Evolutionary conservation across 2,888 invertebrate species (phyloP), one percentile per base, ranked within the genome.

Genomic region (Leucoma salicis): DNA sequence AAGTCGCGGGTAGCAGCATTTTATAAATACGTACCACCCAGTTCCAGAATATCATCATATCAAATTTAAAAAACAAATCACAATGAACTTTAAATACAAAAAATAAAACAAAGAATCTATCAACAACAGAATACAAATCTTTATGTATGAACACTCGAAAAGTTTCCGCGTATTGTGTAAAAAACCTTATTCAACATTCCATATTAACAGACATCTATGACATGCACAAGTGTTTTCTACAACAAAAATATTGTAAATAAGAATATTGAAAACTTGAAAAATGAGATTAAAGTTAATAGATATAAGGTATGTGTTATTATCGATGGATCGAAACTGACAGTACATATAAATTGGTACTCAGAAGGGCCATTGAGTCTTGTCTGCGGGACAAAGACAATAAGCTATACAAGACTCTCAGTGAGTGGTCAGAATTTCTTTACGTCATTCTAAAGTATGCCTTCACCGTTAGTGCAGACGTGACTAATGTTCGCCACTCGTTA

Each of bases 171-270:
- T 77, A 77, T 78, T 71, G 70, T 73, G 72, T 74, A 69, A 69
- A 70, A 71, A 75, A 73, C n/a, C 71, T 66, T 50, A 58, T 61
- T 61, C 59, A 70, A 78, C 79, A 75, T 70, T 70, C 74, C 74
- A 82, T 84, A 86, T 86, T 86, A 84, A 85, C 84, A 84, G 84
- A 86, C 85, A 82, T 78, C 78, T 83, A 80, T 83, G 86, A 86
- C 87, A 85, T 78, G 78, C 77, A 85, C 85, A 86, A 86, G 85
- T 84, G 79, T 63, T 72, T 31, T 66, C 65, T 46, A 47, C 70
- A 80, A 75, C 41, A 10, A 53, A 57, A 44, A 40, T 16, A 39
- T 57, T 63, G 49, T 42, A 14, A 4, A 2, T 2, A 28, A 14
- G 32, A 29, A 16, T 25, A 3, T 6, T 0, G 4, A 12, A 7